phyloP scores from a whole-genome alignment of 1,140 invertebrate species.

The Camponotus vicinus region DNA sequence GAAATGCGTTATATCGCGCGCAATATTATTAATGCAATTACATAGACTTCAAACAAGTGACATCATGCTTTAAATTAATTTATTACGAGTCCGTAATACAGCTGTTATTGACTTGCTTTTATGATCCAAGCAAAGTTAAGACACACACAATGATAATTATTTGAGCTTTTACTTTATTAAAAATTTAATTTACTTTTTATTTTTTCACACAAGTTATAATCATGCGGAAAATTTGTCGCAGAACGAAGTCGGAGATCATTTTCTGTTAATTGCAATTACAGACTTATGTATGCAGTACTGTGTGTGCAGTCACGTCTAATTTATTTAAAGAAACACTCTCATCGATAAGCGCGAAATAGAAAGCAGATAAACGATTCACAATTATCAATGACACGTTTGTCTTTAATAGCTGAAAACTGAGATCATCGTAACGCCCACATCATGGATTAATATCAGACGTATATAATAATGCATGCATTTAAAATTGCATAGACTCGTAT shows the following conservation, averaged over 20 bases:
- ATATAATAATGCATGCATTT: constrained; percentile 17
- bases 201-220: too few relatives aligned
- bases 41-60: constrained; percentile 51
- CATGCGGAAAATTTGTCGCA: background rate
- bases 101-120: constrained; percentile 60
- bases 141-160: background rate
- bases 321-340: constrained; percentile 45
- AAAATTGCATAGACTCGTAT: background rate
- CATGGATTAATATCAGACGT: background rate
- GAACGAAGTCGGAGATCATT: background rate
- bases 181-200: background rate
- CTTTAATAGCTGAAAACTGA: constrained; percentile 51
- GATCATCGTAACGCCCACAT: constrained; percentile 48
- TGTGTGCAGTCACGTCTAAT: constrained; percentile 26
- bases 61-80: constrained; percentile 67
- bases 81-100: constrained; percentile 61
- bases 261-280: background rate
- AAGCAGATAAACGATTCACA: constrained; percentile 47
- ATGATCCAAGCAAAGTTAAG: background rate
- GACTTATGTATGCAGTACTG: background rate
- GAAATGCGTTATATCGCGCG: background rate
- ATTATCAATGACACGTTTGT: constrained; percentile 57
- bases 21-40: background rate
- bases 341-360: constrained; percentile 46
- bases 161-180: background rate